Evolutionary conservation across 2,113 vertebrate genomes (phyloP).

Genomic region (Phalacrocorax aristotelis): DNA sequence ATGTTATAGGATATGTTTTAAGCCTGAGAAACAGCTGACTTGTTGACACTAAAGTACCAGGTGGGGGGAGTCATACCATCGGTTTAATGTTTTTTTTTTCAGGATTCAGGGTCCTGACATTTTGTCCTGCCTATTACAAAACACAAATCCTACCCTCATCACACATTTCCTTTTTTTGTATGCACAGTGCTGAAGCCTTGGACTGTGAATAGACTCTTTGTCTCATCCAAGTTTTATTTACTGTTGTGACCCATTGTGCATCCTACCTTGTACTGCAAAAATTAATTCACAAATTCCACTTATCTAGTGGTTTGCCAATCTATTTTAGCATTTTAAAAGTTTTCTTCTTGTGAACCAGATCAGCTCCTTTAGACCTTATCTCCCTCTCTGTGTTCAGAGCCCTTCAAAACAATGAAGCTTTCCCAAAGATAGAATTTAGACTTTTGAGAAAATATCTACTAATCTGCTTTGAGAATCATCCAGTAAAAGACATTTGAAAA

Average conservation of each 20-base stretch:
- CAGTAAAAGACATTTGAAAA: background rate
- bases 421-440: background rate
- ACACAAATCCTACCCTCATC: background rate
- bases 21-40: background rate
- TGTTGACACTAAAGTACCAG: background rate
- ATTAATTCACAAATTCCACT: background rate
- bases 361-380: background rate
- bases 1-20: background rate
- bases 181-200: background rate
- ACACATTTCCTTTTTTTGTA: slow-evolving; percentile 34
- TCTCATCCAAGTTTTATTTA: background rate
- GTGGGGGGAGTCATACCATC: background rate
- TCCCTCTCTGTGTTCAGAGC: background rate
- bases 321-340: background rate
- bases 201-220: background rate
- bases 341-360: background rate
- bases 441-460: background rate
- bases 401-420: background rate
- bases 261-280: background rate
- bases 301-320: background rate
- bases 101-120: slow-evolving; percentile 50
- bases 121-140: slow-evolving; percentile 43
- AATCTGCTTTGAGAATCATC: background rate
- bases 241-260: background rate
- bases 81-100: background rate